Percentiles rank a stretch among this genome's conserved stretches.
Conservation (phyloP, 2,113 vertebrate genomes). For the Hemichromis elongatus region DNA sequence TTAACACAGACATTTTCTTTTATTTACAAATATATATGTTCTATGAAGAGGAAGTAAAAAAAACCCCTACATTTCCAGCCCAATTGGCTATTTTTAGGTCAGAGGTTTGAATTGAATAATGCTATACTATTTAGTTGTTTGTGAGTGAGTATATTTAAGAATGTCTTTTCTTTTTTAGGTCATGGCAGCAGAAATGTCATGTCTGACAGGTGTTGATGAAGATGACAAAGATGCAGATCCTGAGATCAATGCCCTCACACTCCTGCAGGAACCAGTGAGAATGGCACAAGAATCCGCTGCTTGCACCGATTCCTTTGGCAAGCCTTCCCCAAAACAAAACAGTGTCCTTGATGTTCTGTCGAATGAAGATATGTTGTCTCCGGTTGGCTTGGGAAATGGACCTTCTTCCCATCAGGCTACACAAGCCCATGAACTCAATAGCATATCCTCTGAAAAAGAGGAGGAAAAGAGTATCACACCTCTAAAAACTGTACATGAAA, state of each 20-base stretch:
- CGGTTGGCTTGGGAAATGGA: constrained; percentile 86
- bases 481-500: constrained; percentile 83
- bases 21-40: background rate
- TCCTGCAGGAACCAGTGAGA: constrained; percentile 79
- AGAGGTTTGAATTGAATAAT: background rate
- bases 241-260: constrained; percentile 75
- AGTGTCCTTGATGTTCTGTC: constrained; percentile 83
- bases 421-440: constrained; percentile 79
- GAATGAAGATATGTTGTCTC: constrained; percentile 80
- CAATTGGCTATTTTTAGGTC: background rate
- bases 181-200: constrained; percentile 81
- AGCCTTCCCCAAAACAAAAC: constrained; percentile 54
- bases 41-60: background rate
- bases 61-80: background rate
- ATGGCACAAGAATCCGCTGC: constrained; percentile 65
- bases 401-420: constrained; percentile 84
- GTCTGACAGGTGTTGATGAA: constrained; percentile 84
- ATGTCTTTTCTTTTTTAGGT: constrained; percentile 62
- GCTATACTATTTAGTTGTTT: background rate
- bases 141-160: constrained; percentile 8
- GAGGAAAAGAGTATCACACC: constrained; percentile 88
- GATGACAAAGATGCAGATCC: constrained; percentile 82
- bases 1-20: background rate
- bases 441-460: constrained; percentile 77
- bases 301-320: constrained; percentile 57